A percentile compares a stretch with the other conserved stretches of the same genome.
Conservation (phyloP, 35 echinoderm and acorn worm genomes). For the Heliocidaris tuberculata region DNA sequence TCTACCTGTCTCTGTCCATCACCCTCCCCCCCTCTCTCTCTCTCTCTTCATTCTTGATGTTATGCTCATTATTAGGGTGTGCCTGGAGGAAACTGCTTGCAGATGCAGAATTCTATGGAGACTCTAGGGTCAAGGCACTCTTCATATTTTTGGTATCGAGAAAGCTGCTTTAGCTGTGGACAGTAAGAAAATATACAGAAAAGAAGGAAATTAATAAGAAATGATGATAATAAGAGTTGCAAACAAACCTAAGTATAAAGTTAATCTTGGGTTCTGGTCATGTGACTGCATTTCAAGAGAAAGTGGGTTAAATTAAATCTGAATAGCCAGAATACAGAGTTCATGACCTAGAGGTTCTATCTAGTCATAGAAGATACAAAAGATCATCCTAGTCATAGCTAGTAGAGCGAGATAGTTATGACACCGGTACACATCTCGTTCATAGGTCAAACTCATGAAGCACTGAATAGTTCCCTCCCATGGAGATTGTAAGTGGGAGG, state of each 20-base stretch:
- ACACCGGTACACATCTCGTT: too few species aligned
- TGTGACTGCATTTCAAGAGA: too few species aligned
- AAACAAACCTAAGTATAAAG: not conserved
- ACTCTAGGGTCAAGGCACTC: slow-evolving; percentile 67
- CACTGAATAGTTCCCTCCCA: too few species aligned
- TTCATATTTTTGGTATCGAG: slow-evolving; percentile 76
- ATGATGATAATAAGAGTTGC: not conserved
- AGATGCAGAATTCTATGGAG: slow-evolving; percentile 83
- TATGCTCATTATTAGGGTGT: slow-evolving; percentile 50
- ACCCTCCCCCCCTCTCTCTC: not conserved
- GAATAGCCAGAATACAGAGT: too few species aligned
- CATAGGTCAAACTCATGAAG: too few species aligned
- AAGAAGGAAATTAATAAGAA: not conserved
- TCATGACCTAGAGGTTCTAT: too few species aligned
- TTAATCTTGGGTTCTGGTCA: too few species aligned
- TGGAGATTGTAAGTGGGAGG: too few species aligned
- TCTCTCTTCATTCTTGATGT: not conserved
- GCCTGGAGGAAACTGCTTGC: slow-evolving; percentile 66
- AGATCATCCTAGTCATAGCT: too few species aligned
- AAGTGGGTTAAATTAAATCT: too few species aligned
- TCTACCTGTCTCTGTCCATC: not conserved
- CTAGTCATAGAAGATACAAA: too few species aligned
- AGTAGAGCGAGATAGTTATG: too few species aligned
- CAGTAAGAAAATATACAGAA: not conserved
- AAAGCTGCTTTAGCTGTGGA: slow-evolving; percentile 74